phyloP scores from a whole-genome alignment of 2,797 vertebrate species.

The Eospalax fontanierii region DNA sequence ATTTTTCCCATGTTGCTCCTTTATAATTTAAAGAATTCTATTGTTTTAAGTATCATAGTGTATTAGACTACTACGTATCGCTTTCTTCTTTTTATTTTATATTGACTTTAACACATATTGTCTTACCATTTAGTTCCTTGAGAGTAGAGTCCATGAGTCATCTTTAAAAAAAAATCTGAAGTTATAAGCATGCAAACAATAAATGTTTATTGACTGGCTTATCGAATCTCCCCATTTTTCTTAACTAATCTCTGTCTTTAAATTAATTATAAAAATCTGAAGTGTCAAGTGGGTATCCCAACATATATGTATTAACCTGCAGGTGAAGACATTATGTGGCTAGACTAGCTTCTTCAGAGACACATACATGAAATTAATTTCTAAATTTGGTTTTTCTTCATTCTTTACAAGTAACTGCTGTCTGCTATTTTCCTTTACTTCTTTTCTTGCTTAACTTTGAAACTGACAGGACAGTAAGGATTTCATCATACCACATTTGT shows the following conservation, averaged over 20 bases:
- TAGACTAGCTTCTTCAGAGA: background rate
- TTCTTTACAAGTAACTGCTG: background rate
- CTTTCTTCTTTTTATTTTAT: background rate
- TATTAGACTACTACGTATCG: background rate
- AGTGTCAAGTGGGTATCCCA: background rate
- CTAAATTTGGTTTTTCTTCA: background rate
- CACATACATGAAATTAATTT: background rate
- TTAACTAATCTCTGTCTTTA: background rate
- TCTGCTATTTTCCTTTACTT: background rate
- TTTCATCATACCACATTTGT: background rate
- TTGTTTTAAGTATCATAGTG: background rate
- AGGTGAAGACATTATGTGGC: background rate
- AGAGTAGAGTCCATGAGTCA: background rate
- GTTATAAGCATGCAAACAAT: background rate
- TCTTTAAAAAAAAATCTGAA: background rate
- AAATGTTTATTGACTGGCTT: background rate
- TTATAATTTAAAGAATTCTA: background rate
- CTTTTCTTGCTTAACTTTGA: background rate
- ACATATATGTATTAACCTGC: background rate
- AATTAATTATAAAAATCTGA: background rate
- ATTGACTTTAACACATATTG: background rate
- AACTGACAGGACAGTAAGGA: background rate
- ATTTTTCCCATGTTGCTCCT: background rate
- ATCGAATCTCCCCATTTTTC: background rate
- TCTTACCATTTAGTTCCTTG: background rate